Base-by-base conservation (phyloP, 2,888 invertebrate genomes). In the Operophtera brumata region DNA sequence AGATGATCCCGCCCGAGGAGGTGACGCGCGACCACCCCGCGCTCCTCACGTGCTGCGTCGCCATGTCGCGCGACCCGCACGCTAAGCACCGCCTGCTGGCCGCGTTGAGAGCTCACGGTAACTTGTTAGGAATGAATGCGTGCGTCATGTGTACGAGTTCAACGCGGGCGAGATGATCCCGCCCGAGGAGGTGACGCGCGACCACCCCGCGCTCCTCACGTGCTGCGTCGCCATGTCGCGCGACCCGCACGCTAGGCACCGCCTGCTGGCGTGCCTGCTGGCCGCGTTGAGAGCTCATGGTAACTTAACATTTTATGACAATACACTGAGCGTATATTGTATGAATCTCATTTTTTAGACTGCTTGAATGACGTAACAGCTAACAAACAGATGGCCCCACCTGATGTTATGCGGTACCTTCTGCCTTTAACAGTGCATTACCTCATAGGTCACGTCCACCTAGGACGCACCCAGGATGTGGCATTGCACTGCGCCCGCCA, bases 251-350 rank as follows among this genome's bases (percentile, higher is more conserved):
- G 97, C 71, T 51, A 92, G 94, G 37, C 96, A 97, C 73, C 90
- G 97, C 51, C 91, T 97, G 47, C 89, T n/a, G n/a, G n/a, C n/a
- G n/a, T n/a, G n/a, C n/a, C n/a, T n/a, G n/a, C n/a, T 98, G 41
- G 96, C 97, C 7, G 96, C 97, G 26, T 88, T 98, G 20, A 90
- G 96, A 67, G 95, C 97, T 0, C 94, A 95, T 77, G 97, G 97
- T 91, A 73, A 78, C 14, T n/a, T n/a, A n/a, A n/a, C n/a, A n/a
- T n/a, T n/a, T n/a, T n/a, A n/a, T n/a, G n/a, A n/a, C n/a, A n/a
- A n/a, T n/a, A n/a, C n/a, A n/a, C n/a, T n/a, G n/a, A n/a, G n/a
- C n/a, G n/a, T n/a, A n/a, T n/a, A n/a, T n/a, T n/a, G n/a, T n/a
- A n/a, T n/a, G n/a, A n/a, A n/a, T n/a, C n/a, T n/a, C n/a, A n/a